Base-by-base conservation (phyloP, 2,888 invertebrate genomes). In the Troides oblongomaculatus region DNA sequence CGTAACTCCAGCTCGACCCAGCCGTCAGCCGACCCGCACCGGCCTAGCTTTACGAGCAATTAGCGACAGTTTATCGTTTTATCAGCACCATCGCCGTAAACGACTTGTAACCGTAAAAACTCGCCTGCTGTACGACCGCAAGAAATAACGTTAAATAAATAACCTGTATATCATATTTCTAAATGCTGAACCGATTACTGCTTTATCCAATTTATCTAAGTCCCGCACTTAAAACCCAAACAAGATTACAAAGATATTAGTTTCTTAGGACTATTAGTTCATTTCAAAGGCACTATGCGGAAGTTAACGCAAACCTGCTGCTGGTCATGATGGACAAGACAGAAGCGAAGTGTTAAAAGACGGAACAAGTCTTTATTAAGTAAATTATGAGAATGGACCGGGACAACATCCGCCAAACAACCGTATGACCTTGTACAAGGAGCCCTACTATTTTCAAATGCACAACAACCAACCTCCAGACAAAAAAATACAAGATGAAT, bases 1-100 rank as follows among this genome's bases (percentile, higher is more conserved):
- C 64, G 65, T 69, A 69, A 69, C 58, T 58, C 46, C 43, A 50
- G 17, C 53, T 43, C 65, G 60, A 39, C 1, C 50, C 50, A 50
- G 50, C 14, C 64, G 50, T 21, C 17, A 36, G 57, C 36, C 65
- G 57, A 17, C 63, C 25, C 43, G 60, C 53, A 21, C n/a, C 50
- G 58, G 46, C 61, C 57, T 21, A 72, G 73, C 70, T 79, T 79
- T 77, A 80, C 72, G 76, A 75, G 75, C 78, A 78, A 79, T 79
- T 76, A 78, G 59, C 59, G 62, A 65, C 50, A 71, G n/a, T 77
- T 79, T 79, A 79, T 79, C 77, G 75, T 66, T 18, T 68, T 75
- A 76, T 76, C 75, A 66, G 56, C 61, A 58, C 50, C 18, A 43
- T 17, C 18, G 21, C 57, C 58, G 57, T 58, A 66, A 58, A 64